Evolutionary conservation across 2,797 vertebrate genomes (phyloP), one percentile per base, ranked within the genome.

Genomic region (Argyrosomus regius): DNA sequence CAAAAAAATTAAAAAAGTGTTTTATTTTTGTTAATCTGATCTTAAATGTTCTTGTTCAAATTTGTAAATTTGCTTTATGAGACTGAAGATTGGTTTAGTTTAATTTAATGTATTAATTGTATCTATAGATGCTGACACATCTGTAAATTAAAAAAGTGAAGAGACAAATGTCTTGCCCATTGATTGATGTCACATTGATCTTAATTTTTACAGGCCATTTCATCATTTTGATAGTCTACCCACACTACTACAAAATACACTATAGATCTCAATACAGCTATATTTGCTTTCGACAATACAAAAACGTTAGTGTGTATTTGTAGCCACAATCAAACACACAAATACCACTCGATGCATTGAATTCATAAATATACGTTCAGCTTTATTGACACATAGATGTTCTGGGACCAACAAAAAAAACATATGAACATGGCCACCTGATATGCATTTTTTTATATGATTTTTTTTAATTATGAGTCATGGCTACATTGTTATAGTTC

Each of bases 1-100:
- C 46, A 61, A 43, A 76, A 70, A 70, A 72, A 77, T 12, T 5
- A 57, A 49, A 57, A 68, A 78, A 87, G 61, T 59, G 77, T 66
- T 67, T 31, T 77, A 64, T 86, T 74, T 78, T 72, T 54, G n/a
- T 54, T 74, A 58, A 81, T 83, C 69, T 69, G 56, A 76, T 87
- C 7, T 77, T 22, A 77, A 84, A 60, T 75, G 72, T 70, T 50
- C 69, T 76, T 70, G 63, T 71, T 80, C 10, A 41, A 76, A 71
- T 72, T 45, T 78, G 28, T 71, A 69, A 81, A 78, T 81, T 46
- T 58, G 53, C 22, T 80, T 74, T n/a, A 58, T 13, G 18, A 81
- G 31, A 65, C 49, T 68, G 41, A 78, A 22, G 10, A 14, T 57
- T 72, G 41, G 17, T 67, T 80, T 77, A 69, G 64, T 63, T 69